phyloP scores from a whole-genome alignment of 2,113 vertebrate genomes.

The Collichthys lucidus region DNA sequence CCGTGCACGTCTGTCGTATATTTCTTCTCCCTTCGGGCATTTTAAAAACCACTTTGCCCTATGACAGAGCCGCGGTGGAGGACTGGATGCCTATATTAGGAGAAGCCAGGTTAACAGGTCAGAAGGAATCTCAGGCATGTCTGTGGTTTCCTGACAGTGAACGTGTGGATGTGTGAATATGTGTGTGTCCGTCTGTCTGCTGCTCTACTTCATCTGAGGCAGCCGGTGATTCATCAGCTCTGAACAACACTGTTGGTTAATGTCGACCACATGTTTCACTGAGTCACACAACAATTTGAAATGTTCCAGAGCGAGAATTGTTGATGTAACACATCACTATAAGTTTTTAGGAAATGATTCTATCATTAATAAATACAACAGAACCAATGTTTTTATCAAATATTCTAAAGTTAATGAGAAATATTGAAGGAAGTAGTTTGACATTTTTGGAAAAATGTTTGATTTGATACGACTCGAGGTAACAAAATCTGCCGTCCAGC shows the following conservation, averaged over 20 bases:
- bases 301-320: conserved; percentile 19
- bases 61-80: conserved; percentile 29
- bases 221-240: conserved; percentile 49
- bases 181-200: conserved; percentile 29
- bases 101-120: conserved; percentile 58
- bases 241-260: conserved; percentile 33
- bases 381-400: background rate
- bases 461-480: background rate
- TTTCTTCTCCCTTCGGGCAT: background rate
- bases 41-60: conserved; percentile 27
- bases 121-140: conserved; percentile 67
- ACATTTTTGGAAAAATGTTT: too few relatives aligned
- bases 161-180: conserved; percentile 25
- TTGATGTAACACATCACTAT: conserved; percentile 11
- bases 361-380: background rate
- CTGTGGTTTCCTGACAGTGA: conserved; percentile 63
- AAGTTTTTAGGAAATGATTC: background rate
- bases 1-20: conserved; percentile 1
- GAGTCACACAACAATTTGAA: conserved; percentile 33
- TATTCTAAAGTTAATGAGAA: background rate
- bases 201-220: conserved; percentile 26
- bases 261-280: conserved; percentile 38
- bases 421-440: background rate
- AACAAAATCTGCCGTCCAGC: background rate
- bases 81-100: conserved; percentile 64